These are phyloP conservation scores for Coelogynopora nodosa DNA, from an alignment of 2,888 invertebrate species.

Conservation along the genomic window DNA sequence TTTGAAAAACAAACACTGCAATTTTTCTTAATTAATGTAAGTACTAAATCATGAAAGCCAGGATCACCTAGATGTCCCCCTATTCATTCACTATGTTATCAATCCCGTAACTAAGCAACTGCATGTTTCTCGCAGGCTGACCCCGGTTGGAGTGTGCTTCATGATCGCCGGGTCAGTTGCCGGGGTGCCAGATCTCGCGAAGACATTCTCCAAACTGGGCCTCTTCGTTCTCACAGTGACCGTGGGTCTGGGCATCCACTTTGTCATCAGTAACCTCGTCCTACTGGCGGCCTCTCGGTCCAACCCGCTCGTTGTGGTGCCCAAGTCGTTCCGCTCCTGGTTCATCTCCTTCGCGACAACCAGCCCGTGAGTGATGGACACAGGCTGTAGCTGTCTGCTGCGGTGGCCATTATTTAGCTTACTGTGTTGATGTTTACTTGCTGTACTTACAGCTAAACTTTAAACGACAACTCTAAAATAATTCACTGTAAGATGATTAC, in stretches of 20 bases:
- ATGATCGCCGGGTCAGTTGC: constrained; percentile 51
- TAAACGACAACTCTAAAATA: too few relatives aligned
- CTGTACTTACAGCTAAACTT: too few relatives aligned
- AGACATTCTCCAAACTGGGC: constrained; percentile 50
- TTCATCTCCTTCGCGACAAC: constrained; percentile 53
- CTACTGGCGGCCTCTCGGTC: constrained; percentile 50
- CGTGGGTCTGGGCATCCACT: constrained; percentile 51
- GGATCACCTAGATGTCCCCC: too few relatives aligned
- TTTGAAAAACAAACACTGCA: too few relatives aligned
- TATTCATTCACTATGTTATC: too few relatives aligned
- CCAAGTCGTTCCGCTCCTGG: constrained; percentile 50
- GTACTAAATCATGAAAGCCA: too few relatives aligned
- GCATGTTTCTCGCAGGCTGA: constrained; percentile 51
- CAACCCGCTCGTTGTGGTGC: constrained; percentile 52
- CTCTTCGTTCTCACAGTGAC: constrained; percentile 51
- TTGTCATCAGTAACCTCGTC: constrained; percentile 51
- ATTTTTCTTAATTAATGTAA: too few relatives aligned
- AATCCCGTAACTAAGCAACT: too few relatives aligned
- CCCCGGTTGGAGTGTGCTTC: constrained; percentile 53
- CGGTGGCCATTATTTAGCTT: too few relatives aligned
- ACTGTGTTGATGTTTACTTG: too few relatives aligned
- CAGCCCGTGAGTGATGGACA: constrained; percentile 53
- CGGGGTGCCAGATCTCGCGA: constrained; percentile 48
- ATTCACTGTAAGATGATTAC: too few relatives aligned
- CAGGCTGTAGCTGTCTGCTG: background rate